phyloP scores from a whole-genome alignment of 1,140 invertebrate species.

The Drosophila trapezifrons region DNA sequence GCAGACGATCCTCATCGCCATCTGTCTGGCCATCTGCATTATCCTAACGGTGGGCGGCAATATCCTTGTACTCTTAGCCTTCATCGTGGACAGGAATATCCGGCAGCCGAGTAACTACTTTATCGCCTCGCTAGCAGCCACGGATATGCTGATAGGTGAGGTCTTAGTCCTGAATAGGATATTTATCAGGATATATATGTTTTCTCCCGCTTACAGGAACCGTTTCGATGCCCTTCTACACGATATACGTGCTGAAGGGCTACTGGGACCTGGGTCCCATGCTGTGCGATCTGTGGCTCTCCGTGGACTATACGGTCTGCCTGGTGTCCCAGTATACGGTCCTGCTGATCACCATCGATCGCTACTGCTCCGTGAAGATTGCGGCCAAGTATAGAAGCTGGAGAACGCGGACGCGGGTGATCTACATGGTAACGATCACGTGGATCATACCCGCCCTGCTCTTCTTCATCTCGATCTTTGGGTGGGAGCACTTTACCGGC shows the following conservation, averaged over 20 bases:
- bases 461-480: conserved; percentile 99
- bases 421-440: conserved; percentile 97
- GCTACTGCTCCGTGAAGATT: conserved; percentile 99
- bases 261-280: conserved; percentile 98
- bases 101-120: conserved; percentile 99
- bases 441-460: conserved; percentile 98
- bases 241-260: conserved; percentile 97
- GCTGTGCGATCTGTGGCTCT: conserved; percentile 98
- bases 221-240: conserved; percentile 97
- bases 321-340: conserved; percentile 99
- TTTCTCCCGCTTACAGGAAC: conserved; percentile 88
- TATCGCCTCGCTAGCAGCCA: conserved; percentile 98
- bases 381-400: conserved; percentile 98
- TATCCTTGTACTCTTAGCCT: conserved; percentile 97
- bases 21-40: conserved; percentile 94
- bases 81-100: conserved; percentile 98
- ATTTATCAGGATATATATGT: conserved; percentile 3
- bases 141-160: conserved; percentile 98
- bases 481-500: conserved; percentile 99
- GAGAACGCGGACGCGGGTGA: conserved; percentile 96
- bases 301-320: conserved; percentile 99
- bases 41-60: conserved; percentile 97
- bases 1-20: conserved; percentile 96
- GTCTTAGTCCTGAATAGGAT: conserved; percentile 30
- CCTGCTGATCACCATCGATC: conserved; percentile 98